Evolutionary conservation across 2,797 vertebrate species (phyloP), one percentile per base, ranked within the genome.

Genomic region (Anguilla pacifica): DNA sequence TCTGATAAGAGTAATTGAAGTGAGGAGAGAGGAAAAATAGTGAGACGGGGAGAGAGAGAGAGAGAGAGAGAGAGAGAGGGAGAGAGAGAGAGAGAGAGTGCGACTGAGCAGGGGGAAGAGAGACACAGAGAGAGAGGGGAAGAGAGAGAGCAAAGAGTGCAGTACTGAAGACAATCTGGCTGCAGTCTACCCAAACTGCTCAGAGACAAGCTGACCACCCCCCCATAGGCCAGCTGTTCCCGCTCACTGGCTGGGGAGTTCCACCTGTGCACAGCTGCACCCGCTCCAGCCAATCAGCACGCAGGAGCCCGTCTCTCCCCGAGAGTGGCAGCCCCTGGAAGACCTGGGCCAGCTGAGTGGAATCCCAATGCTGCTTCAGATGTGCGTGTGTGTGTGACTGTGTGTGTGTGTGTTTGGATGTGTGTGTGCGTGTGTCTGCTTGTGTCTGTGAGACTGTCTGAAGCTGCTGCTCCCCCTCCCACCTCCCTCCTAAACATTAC

Each of bases 331-430:
- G 85, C 22, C 43, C 39, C n/a, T 35, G n/a, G 67, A 86, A 86
- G 46, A 86, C 70, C 39, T 74, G 46, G 28, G 67, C 43, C 85
- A 53, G 84, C 84, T 85, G 57, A 43, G 85, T 53, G 22, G 35
- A 86, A 86, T 86, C 64, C 28, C 35, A 86, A 74, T 51, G 85
- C 72, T 86, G 85, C 31, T 67, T 74, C 67, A 74, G 46, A 72
- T 17, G 10, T 86, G 61, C 4, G 28, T n/a, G 13, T 7, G 61
- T 67, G 22, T n/a, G 22, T 28, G n/a, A 0, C 1, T 67, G 61
- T n/a, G 61, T 67, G 61, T n/a, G 61, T 64, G 61, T 64, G 61
- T n/a, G 61, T 25, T 3, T 25, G 61, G n/a, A 22, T 25, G 59
- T 64, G 59, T 59, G 31, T 15, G 35, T 17, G 31, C 19, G 15